Percentiles rank a stretch among this genome's conserved stretches.
Evolutionary conservation across 2,888 invertebrate species (phyloP).

Genomic region (Caenorhabditis uteleia): DNA sequence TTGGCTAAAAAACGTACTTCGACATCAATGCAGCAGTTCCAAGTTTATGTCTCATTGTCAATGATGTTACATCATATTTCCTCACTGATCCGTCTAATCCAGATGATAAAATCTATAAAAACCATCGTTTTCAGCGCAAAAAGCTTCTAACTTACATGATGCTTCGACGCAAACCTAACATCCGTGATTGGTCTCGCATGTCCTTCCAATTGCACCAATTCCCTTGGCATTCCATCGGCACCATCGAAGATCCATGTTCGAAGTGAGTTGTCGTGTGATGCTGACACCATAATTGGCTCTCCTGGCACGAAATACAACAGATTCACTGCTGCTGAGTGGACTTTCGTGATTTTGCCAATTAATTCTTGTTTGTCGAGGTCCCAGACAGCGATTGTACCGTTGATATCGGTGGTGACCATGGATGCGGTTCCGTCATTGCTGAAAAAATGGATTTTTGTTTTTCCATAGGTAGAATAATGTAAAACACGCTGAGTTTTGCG

Average conservation of each 20-base stretch:
- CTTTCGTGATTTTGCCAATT: conserved; percentile 81
- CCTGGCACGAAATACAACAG: conserved; percentile 84
- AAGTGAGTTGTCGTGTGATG: conserved; percentile 64
- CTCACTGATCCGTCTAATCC: conserved; percentile 62
- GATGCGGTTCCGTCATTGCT: conserved; percentile 63
- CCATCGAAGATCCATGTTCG: conserved; percentile 80
- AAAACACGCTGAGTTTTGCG: neutral
- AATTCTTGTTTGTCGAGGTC: conserved; percentile 78
- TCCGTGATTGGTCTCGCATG: conserved; percentile 70
- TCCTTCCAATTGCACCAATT: conserved; percentile 70
- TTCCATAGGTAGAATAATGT: neutral
- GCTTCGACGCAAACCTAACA: conserved; percentile 32
- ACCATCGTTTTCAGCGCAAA: conserved; percentile 4
- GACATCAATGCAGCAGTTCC: conserved; percentile 51
- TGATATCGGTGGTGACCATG: conserved; percentile 58
- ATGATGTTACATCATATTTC: conserved; percentile 48
- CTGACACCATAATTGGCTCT: conserved; percentile 82
- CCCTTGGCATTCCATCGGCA: conserved; percentile 78
- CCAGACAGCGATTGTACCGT: conserved; percentile 90
- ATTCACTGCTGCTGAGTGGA: conserved; percentile 80
- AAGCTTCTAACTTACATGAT: conserved; percentile 23
- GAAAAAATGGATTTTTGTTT: conserved; percentile 16
- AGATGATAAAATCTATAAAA: conserved; percentile 52
- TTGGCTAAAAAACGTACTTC: neutral
- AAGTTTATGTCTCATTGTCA: conserved; percentile 55